These are phyloP conservation scores for Eucidaris tribuloides DNA, from an alignment of 35 echinoderm and acorn worm species.

Conservation along the genomic window DNA sequence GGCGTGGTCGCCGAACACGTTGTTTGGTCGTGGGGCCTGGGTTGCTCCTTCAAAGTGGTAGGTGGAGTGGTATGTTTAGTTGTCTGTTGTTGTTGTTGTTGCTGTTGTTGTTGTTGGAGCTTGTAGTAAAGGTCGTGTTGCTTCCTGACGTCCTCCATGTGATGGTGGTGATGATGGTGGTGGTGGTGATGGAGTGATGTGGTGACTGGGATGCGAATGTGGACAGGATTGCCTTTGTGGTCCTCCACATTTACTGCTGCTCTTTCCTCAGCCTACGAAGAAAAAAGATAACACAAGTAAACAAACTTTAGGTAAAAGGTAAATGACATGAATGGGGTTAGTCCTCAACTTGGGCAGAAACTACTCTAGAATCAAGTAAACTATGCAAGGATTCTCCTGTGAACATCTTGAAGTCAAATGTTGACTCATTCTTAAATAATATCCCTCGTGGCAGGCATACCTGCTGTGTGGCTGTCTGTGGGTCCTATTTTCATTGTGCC, in stretches of 20 bases:
- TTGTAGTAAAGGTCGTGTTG: not conserved
- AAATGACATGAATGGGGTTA: too few species aligned
- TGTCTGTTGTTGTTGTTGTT: not conserved
- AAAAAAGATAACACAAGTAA: not conserved
- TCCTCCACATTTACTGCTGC: constrained; percentile 27
- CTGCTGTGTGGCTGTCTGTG: too few species aligned
- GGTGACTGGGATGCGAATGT: not conserved
- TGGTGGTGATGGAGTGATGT: constrained; percentile 1
- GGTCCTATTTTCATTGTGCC: too few species aligned
- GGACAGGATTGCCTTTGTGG: not conserved
- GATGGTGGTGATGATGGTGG: constrained; percentile 22
- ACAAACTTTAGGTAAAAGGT: not conserved
- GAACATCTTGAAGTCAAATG: too few species aligned
- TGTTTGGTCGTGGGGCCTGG: not conserved
- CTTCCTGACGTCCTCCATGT: not conserved
- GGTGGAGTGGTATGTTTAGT: not conserved
- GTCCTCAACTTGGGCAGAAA: too few species aligned
- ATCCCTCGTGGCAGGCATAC: too few species aligned
- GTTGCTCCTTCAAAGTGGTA: not conserved
- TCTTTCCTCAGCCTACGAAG: constrained; percentile 74
- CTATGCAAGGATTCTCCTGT: too few species aligned
- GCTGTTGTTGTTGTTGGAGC: not conserved
- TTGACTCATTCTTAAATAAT: too few species aligned
- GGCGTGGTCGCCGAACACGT: too few species aligned
- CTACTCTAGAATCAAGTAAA: too few species aligned